phyloP scores from a whole-genome alignment of 2,888 invertebrate species.

The Phrixothrix hirtus region DNA sequence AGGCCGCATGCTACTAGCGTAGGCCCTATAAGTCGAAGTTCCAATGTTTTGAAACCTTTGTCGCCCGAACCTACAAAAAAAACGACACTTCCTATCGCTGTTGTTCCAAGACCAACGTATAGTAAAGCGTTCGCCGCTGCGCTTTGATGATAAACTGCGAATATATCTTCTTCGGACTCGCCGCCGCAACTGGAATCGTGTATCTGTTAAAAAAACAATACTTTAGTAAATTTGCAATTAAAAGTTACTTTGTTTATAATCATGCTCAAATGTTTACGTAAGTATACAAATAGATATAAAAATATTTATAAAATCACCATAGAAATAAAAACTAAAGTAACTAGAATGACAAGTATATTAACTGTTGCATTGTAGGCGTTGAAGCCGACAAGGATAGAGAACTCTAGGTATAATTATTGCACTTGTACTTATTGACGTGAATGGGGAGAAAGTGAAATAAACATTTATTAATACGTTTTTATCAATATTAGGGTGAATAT shows the following conservation, averaged over 20 bases:
- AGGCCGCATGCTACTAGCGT: conserved; percentile 72
- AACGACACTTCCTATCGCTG: conserved; percentile 83
- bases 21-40: conserved; percentile 84
- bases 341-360: no score
- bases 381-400: no score
- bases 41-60: conserved; percentile 84
- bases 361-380: no score
- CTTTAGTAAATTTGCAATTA: neutral
- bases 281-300: no score
- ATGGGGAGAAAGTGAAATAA: no score
- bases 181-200: conserved; percentile 84
- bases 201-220: conserved; percentile 62
- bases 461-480: no score
- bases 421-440: no score
- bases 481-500: no score
- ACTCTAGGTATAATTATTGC: no score
- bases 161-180: conserved; percentile 66
- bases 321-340: no score
- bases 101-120: conserved; percentile 82
- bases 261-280: no score
- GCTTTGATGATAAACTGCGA: conserved; percentile 70
- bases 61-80: conserved; percentile 90
- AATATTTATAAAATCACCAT: no score
- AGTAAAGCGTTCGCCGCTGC: conserved; percentile 83
- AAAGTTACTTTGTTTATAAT: neutral